These are phyloP conservation scores for Oreochromis grahami DNA, from an alignment of 2,797 vertebrate genomes.

Conservation along the genomic window DNA sequence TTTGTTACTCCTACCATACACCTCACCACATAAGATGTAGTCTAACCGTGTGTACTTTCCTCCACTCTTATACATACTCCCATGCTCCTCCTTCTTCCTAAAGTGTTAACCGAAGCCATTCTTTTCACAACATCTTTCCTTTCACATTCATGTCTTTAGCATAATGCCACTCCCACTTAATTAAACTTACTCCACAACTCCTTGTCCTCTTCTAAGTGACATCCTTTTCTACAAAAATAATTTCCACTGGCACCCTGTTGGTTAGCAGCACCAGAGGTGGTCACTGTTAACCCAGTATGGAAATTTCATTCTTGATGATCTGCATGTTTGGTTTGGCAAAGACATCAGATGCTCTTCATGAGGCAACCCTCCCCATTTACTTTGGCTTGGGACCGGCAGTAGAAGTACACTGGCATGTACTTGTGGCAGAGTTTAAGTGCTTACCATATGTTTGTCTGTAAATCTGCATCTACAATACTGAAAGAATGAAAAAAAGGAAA, in stretches of 20 bases:
- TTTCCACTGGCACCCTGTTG: background rate
- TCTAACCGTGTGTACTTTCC: background rate
- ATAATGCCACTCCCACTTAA: background rate
- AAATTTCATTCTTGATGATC: background rate
- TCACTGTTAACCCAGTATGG: background rate
- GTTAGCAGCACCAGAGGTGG: background rate
- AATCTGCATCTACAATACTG: background rate
- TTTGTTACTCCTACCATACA: background rate
- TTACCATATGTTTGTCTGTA: background rate
- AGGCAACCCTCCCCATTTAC: background rate
- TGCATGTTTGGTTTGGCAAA: background rate
- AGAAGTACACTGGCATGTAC: background rate
- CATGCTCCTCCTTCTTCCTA: accelerated
- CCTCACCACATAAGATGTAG: background rate
- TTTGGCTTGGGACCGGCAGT: background rate
- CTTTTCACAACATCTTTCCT: background rate
- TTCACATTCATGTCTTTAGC: background rate
- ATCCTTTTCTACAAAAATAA: background rate
- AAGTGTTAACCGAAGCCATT: background rate
- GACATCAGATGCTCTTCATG: too few relatives aligned
- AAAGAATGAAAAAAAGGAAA: background rate
- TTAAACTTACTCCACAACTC: background rate
- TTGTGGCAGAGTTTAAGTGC: background rate
- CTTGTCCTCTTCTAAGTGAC: background rate
- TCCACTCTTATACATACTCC: background rate